Conservation (phyloP, 2,113 vertebrate genomes). For the Corythornis vintsioides region DNA sequence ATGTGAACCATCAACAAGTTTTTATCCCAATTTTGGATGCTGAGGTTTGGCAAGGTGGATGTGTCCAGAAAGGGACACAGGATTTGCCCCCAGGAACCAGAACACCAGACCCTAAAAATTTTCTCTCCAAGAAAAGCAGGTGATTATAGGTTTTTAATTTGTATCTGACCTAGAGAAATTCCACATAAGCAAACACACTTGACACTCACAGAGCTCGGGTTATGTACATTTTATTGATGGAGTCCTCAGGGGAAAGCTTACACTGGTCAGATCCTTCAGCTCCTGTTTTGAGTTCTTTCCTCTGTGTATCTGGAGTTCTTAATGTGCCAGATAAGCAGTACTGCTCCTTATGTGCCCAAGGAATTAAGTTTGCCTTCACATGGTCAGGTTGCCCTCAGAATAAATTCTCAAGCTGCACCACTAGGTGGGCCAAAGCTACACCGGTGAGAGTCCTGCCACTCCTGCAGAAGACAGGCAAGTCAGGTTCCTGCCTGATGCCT, state of each 20-base stretch:
- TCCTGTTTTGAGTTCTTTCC: neutral
- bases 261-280: neutral
- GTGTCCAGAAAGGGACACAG: neutral
- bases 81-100: neutral
- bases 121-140: neutral
- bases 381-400: neutral
- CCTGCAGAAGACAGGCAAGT: neutral
- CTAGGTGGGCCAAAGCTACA: conserved; percentile 63
- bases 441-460: neutral
- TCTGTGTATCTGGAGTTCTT: fast-evolving
- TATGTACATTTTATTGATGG: neutral
- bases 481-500: neutral
- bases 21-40: neutral
- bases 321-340: neutral
- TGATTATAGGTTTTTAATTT: neutral
- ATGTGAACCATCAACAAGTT: fast-evolving
- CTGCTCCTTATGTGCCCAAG: neutral
- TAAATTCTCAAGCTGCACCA: conserved; percentile 4
- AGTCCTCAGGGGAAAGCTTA: neutral
- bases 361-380: neutral
- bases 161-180: neutral
- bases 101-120: neutral
- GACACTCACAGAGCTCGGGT: fast-evolving
- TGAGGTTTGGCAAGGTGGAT: neutral
- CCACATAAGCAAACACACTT: neutral